Conservation (phyloP, 2,797 vertebrate genomes). For the Anguilla pacifica region DNA sequence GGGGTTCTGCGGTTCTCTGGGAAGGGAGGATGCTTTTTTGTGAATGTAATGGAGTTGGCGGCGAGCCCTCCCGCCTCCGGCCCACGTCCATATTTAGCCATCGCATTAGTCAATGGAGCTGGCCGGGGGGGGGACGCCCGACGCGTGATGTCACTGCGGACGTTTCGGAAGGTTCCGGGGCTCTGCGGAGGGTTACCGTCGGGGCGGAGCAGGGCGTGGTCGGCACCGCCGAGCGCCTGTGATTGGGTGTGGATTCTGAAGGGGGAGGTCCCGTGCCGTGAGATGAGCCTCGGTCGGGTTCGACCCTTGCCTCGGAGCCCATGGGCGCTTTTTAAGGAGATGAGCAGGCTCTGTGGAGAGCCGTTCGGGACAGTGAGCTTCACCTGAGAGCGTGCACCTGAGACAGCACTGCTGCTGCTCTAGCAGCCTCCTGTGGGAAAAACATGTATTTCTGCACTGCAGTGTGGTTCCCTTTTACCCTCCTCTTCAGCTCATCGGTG, state of each 20-base stretch:
- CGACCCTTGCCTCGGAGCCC: background rate
- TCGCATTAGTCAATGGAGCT: constrained; percentile 54
- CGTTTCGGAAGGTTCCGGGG: background rate
- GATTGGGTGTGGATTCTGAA: background rate
- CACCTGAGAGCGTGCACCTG: background rate
- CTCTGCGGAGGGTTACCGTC: background rate
- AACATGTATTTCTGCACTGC: background rate
- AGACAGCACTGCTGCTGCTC: background rate
- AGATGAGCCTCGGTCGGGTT: background rate
- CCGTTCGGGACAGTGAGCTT: background rate
- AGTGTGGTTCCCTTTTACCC: background rate
- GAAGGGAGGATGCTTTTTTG: constrained; percentile 41
- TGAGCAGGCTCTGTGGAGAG: background rate
- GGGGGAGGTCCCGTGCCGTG: background rate
- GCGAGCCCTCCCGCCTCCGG: constrained; percentile 25
- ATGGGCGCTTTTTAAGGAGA: background rate
- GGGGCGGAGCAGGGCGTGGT: background rate
- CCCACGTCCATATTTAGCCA: constrained; percentile 58
- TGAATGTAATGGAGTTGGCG: constrained; percentile 49
- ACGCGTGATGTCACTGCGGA: constrained; percentile 49
- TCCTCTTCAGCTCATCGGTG: background rate
- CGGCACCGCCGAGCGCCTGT: background rate
- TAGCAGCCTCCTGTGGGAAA: background rate
- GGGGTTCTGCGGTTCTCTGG: constrained; percentile 31
- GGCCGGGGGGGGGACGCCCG: constrained; percentile 34